Conservation (phyloP, 2,113 vertebrate genomes). For the Bubo blakistoni region DNA sequence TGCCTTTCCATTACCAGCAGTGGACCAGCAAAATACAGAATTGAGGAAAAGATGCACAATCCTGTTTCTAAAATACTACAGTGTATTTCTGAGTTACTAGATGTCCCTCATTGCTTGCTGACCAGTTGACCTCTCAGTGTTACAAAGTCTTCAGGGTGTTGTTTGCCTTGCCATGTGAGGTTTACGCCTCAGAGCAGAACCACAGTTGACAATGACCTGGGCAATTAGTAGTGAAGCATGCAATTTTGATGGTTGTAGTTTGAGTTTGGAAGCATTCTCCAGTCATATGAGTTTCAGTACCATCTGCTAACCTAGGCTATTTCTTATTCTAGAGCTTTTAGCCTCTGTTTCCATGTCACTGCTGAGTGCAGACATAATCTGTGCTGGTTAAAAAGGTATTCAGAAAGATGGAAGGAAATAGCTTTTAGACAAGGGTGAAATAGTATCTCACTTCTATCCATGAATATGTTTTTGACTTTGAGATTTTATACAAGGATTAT, state of each 20-base stretch:
- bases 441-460: background rate
- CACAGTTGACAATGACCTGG: background rate
- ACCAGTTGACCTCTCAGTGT: background rate
- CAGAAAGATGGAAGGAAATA: background rate
- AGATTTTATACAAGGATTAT: background rate
- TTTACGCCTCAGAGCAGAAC: background rate
- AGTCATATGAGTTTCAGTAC: rapidly evolving
- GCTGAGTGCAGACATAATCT: background rate
- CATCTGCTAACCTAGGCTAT: background rate
- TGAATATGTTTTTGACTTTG: background rate
- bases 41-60: background rate
- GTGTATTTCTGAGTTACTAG: background rate
- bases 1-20: background rate
- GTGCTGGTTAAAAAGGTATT: background rate
- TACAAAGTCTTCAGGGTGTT: background rate
- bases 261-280: background rate
- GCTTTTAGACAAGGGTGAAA: background rate
- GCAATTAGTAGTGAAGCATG: background rate
- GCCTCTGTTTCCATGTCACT: background rate
- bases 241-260: background rate
- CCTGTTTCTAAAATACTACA: background rate
- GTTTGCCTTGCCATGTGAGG: background rate
- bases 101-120: background rate
- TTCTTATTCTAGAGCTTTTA: conserved; percentile 25
- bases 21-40: background rate